These are phyloP conservation scores for Pedionomus torquatus DNA, from an alignment of 2,113 vertebrate genomes.

Conservation along the genomic window DNA sequence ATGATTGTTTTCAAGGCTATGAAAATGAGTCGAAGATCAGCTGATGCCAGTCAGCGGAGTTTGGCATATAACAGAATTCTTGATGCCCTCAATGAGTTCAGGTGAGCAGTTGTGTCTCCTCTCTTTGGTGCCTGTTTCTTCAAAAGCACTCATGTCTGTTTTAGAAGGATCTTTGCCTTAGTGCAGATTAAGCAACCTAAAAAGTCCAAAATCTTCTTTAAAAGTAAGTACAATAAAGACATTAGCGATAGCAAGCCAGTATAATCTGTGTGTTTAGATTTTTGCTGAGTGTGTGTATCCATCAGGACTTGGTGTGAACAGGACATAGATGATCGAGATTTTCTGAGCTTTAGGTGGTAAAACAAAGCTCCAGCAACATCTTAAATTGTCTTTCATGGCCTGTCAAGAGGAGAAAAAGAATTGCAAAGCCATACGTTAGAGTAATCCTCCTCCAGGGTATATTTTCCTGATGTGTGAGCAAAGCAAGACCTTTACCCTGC, in stretches of 20 bases:
- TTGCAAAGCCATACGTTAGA: not conserved
- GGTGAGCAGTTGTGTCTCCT: conserved; percentile 74
- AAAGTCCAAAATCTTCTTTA: not conserved
- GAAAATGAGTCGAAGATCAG: conserved; percentile 96
- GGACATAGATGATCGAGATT: not conserved
- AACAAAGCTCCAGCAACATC: not conserved
- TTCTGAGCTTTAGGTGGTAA: not conserved
- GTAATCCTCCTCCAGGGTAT: not conserved
- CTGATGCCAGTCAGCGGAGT: conserved; percentile 92
- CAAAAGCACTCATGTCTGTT: not conserved
- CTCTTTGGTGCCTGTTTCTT: not conserved
- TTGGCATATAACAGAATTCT: conserved; percentile 94
- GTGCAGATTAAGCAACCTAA: not conserved
- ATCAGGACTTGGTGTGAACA: not conserved
- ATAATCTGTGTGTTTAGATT: not conserved
- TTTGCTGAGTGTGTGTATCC: not conserved
- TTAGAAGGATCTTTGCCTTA: not conserved
- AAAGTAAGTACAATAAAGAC: not conserved
- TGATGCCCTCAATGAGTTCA: conserved; percentile 97
- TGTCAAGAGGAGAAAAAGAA: rapidly evolving
- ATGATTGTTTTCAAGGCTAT: conserved; percentile 88
- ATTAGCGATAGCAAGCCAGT: not conserved
- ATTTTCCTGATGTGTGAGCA: not conserved
- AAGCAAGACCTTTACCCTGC: not conserved
- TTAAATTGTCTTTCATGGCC: not conserved